phyloP scores from a whole-genome alignment of 2,888 invertebrate species.

The Onthophagus sagittarius region DNA sequence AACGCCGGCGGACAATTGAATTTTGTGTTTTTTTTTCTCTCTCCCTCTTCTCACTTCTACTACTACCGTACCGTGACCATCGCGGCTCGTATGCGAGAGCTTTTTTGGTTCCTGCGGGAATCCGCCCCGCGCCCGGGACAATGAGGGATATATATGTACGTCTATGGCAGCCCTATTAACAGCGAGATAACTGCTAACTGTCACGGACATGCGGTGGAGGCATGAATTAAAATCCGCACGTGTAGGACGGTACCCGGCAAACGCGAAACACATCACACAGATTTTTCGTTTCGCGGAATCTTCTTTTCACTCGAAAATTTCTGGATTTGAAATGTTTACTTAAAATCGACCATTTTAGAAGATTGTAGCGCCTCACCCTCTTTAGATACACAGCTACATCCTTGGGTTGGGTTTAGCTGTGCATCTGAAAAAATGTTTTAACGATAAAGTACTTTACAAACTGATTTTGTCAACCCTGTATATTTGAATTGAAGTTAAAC shows the following conservation, averaged over 20 bases:
- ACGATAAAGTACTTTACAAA: no score
- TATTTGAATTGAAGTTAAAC: no score
- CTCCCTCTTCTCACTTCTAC: background rate
- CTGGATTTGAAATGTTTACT: no score
- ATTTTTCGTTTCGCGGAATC: background rate
- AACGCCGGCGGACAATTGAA: slow-evolving; percentile 33
- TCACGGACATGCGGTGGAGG: slow-evolving; percentile 41
- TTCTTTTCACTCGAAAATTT: no score
- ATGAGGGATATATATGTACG: slow-evolving; percentile 30
- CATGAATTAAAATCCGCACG: slow-evolving; percentile 40
- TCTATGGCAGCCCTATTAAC: slow-evolving; percentile 45
- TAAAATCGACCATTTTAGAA: no score
- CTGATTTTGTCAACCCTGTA: no score
- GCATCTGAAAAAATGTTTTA: no score
- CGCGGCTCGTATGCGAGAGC: slow-evolving; percentile 8
- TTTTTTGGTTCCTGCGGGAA: background rate
- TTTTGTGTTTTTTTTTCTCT: slow-evolving; percentile 34
- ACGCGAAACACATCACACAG: background rate
- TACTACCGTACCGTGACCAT: slow-evolving; percentile 30
- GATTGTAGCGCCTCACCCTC: no score
- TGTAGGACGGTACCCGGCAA: background rate
- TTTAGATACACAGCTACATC: no score
- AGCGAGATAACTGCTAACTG: slow-evolving; percentile 42
- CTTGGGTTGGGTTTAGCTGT: no score
- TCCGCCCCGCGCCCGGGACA: slow-evolving; percentile 34